A percentile compares a stretch with the other conserved stretches of the same genome.
Conservation (phyloP, 2,113 vertebrate genomes). For the Peromyscus leucopus region DNA sequence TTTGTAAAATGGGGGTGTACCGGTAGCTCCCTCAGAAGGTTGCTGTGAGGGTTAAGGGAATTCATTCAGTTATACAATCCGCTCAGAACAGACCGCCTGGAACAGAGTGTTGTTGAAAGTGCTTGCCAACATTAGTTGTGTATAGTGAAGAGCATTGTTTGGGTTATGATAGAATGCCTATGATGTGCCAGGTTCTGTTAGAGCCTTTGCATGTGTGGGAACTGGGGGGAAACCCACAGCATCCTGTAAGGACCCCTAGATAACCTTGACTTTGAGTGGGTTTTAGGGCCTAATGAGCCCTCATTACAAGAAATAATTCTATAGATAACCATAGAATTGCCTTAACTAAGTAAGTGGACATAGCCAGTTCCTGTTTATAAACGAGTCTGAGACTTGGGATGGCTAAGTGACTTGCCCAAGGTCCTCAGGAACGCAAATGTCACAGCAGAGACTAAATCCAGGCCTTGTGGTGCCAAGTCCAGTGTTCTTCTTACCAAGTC, state of each 20-base stretch:
- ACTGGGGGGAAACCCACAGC: background rate
- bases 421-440: background rate
- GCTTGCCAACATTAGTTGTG: background rate
- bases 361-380: background rate
- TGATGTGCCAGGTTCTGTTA: background rate
- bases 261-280: background rate
- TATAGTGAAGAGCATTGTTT: background rate
- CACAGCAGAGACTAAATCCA: background rate
- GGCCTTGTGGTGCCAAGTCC: background rate
- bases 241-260: background rate
- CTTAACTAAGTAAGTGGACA: background rate
- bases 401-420: background rate
- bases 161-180: background rate
- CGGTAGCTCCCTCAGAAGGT: background rate
- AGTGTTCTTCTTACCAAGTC: background rate
- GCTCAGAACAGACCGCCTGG: background rate
- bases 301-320: background rate
- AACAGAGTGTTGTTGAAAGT: background rate
- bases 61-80: background rate
- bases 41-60: background rate
- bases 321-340: fast-evolving
- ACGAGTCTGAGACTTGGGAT: background rate
- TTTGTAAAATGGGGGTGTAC: background rate
- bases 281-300: background rate
- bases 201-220: background rate